Conservation (phyloP, 2,113 vertebrate genomes). For the Lutjanus erythropterus region DNA sequence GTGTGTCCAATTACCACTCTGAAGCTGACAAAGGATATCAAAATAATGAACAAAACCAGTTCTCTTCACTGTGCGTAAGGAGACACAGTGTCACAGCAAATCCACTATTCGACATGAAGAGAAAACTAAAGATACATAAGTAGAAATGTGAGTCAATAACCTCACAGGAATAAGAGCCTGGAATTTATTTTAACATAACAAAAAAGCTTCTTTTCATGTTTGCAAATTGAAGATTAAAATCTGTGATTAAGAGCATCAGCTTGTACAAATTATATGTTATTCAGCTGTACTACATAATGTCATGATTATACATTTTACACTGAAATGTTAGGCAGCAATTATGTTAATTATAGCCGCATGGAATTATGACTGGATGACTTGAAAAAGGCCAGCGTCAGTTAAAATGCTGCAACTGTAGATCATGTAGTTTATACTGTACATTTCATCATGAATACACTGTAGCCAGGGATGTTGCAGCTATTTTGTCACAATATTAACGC, state of each 20-base stretch:
- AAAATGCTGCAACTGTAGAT: conserved; percentile 5
- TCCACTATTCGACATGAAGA: conserved; percentile 13
- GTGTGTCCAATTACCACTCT: conserved; percentile 66
- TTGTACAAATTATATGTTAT: not conserved
- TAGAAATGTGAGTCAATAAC: conserved; percentile 7
- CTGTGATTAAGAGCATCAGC: conserved; percentile 2
- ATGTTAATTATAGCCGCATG: not conserved
- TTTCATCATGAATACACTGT: not conserved
- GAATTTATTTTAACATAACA: not conserved
- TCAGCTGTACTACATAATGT: conserved; percentile 9
- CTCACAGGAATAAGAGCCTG: not conserved
- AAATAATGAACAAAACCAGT: conserved; percentile 57
- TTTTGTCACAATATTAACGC: too few relatives aligned
- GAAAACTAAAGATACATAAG: not conserved
- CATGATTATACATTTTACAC: conserved; percentile 10
- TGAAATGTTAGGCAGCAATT: conserved; percentile 4
- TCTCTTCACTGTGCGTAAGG: conserved; percentile 23
- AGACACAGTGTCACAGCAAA: conserved; percentile 22
- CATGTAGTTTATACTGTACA: not conserved
- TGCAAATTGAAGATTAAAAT: conserved; percentile 16
- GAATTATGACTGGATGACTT: not conserved
- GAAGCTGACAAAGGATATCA: conserved; percentile 46
- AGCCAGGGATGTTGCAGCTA: too few relatives aligned
- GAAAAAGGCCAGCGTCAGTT: not conserved
- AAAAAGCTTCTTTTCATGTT: not conserved